A percentile compares a stretch with the other conserved stretches of the same genome.
phyloP scores from a whole-genome alignment of 2,797 vertebrate species.

The Liasis olivaceus region DNA sequence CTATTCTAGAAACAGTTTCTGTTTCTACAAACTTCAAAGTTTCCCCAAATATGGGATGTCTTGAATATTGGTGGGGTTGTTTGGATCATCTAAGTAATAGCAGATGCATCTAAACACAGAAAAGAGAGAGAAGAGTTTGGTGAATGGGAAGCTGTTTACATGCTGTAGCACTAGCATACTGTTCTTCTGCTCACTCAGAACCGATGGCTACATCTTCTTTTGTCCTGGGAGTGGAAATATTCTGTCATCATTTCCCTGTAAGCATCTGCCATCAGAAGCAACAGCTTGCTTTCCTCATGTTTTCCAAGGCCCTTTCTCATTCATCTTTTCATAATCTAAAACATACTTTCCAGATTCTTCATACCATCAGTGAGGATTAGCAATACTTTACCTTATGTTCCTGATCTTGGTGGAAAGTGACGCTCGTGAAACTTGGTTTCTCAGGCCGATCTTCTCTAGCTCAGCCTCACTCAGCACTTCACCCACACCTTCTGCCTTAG shows the following conservation, averaged over 20 bases:
- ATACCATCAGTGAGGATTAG: neutral
- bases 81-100: neutral
- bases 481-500: slow-evolving; percentile 74
- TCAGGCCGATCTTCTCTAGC: slow-evolving; percentile 80
- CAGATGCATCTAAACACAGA: neutral
- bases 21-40: neutral
- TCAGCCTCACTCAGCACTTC: slow-evolving; percentile 82
- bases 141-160: neutral
- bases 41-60: neutral
- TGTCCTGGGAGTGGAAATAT: neutral
- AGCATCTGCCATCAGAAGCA: neutral
- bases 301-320: neutral
- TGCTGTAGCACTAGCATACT: neutral
- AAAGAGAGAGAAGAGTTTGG: neutral
- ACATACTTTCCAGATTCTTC: neutral
- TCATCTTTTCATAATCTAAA: slow-evolving; percentile 30
- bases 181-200: neutral
- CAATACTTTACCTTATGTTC: slow-evolving; percentile 59
- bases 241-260: neutral
- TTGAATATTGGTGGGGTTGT: neutral
- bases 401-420: slow-evolving; percentile 41
- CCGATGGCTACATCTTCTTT: neutral
- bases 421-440: slow-evolving; percentile 60
- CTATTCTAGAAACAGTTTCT: neutral
- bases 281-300: neutral